Percentiles rank a stretch among this genome's conserved stretches.
Conservation (phyloP, 2,113 vertebrate species). For the Engystomops pustulosus region DNA sequence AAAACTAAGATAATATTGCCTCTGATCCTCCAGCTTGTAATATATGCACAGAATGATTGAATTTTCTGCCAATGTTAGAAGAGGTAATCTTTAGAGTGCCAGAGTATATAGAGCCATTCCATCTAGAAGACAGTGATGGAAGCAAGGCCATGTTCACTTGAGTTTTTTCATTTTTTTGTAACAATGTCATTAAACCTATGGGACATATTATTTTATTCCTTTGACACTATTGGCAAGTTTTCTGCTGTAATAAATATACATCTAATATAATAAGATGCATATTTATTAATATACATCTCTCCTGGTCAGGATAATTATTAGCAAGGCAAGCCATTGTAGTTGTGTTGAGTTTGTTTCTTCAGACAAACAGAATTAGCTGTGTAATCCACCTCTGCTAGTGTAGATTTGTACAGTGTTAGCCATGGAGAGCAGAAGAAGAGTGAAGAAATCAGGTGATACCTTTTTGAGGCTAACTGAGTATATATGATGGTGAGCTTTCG, state of each 20-base stretch:
- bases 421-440: too few relatives aligned
- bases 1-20: neutral
- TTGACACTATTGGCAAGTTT: neutral
- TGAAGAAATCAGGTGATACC: too few relatives aligned
- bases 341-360: too few relatives aligned
- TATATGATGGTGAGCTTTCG: too few relatives aligned
- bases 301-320: neutral
- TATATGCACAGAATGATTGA: slow-evolving; percentile 19
- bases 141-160: neutral
- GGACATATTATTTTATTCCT: neutral
- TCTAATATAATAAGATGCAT: too few relatives aligned
- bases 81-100: slow-evolving; percentile 1
- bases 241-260: neutral
- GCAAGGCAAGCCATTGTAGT: too few relatives aligned
- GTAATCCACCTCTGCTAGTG: too few relatives aligned
- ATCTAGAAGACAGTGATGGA: neutral
- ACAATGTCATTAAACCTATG: neutral
- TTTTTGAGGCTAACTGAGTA: too few relatives aligned
- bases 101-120: neutral
- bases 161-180: neutral
- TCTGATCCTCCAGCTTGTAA: neutral
- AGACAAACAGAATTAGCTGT: too few relatives aligned
- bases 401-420: too few relatives aligned
- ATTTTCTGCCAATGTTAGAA: slow-evolving; percentile 26
- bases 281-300: neutral